Base-by-base conservation (phyloP, 2,797 vertebrate species). In the Microcaecilia unicolor region DNA sequence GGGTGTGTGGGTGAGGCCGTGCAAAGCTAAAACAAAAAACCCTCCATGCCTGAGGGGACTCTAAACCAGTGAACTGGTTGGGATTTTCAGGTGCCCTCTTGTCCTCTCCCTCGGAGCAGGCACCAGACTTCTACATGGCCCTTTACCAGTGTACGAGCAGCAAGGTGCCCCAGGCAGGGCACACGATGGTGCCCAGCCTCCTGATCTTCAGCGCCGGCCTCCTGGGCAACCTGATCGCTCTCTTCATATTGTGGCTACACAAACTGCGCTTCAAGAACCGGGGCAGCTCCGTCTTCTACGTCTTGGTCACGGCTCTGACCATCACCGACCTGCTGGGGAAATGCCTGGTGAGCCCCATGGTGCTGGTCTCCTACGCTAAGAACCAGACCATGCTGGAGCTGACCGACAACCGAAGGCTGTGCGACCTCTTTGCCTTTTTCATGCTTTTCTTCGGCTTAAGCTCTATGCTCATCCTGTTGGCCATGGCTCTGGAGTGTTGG, bases 371-470 rank as follows among this genome's bases (percentile, higher is more conserved):
- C 18, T 61, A 74, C 22, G 58, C 41, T 6, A 44, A 55, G 33
- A 71, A 68, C 32, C 55, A 40, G 23, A 65, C 56, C 15, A 28
- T 73, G 24, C 16, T 31, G 15, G 51, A 15, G 3, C 47, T 76
- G 29, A 18, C 5, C 5, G 38, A 48, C 2, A 11, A 25, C 2
- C 14, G 37, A 2, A 34, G 12, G 7, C 48, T 74, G 16, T 76
- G 73, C 36, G 32, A 61, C 9, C 44, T 61, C 19, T 84, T 83
- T 39, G 67, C 78, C 42, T 78, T 76, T 55, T 15, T 67, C 34
- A 80, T 83, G 80, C 67, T 69, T 1, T 86, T 85, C 64, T 86
- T 85, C 33, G 83, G 83, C 26, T 60, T 86, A 12, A 75, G 78
- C 23, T 76, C 81, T 10, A 79, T 64, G 17, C 22, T 73, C 14